Evolutionary conservation across 1,140 invertebrate genomes (phyloP).

Genomic region (Heliconius himera): DNA sequence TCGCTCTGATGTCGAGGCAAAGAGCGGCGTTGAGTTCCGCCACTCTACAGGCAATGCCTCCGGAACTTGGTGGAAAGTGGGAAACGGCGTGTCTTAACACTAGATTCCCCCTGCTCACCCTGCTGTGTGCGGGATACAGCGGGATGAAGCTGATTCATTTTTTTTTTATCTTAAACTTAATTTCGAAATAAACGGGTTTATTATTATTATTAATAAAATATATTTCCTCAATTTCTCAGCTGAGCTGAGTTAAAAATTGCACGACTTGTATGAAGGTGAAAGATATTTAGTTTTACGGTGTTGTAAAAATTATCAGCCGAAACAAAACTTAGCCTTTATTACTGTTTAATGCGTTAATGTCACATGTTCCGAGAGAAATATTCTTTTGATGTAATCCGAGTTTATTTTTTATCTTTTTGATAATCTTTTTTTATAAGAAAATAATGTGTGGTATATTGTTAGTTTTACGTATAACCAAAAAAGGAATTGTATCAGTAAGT

Average conservation of each 20-base stretch:
- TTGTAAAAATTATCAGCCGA: not conserved
- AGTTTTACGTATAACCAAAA: no score
- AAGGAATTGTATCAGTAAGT: no score
- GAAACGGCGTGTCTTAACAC: no score
- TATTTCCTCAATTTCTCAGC: not conserved
- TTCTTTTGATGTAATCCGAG: not conserved
- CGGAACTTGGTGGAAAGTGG: no score
- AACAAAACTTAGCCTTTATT: constrained; percentile 13
- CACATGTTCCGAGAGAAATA: not conserved
- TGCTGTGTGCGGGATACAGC: no score
- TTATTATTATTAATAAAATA: not conserved
- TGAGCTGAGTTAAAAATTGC: not conserved
- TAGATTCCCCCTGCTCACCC: no score
- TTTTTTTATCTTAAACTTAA: no score
- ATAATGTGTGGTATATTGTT: not conserved
- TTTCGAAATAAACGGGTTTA: no score
- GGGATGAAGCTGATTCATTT: no score
- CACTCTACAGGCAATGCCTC: no score
- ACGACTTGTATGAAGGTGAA: constrained; percentile 1
- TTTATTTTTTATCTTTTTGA: not conserved
- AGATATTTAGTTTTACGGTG: constrained; percentile 2
- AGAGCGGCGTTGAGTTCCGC: no score
- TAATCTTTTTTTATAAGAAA: not conserved
- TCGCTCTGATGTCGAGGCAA: no score
- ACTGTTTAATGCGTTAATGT: not conserved